A percentile compares a stretch with the other conserved stretches of the same genome.
Evolutionary conservation across 2,113 vertebrate genomes (phyloP).

Genomic region (Grammomys dolichurus): DNA sequence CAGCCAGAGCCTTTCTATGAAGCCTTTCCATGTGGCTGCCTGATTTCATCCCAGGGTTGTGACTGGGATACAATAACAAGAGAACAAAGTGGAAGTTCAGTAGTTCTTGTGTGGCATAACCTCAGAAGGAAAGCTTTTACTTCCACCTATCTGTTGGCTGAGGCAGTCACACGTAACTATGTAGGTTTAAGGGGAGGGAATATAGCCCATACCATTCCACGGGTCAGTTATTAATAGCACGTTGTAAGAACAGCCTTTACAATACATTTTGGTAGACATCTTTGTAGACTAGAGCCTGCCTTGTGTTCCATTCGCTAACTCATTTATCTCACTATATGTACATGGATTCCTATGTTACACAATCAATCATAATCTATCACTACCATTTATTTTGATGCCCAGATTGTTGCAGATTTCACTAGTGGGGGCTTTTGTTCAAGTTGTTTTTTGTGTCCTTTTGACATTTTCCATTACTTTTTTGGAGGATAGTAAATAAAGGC

Average conservation of each 20-base stretch:
- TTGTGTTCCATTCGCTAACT: not conserved
- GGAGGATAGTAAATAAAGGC: constrained; percentile 31
- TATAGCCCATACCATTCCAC: not conserved
- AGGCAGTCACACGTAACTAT: not conserved
- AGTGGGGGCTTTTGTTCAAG: not conserved
- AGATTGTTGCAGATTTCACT: constrained; percentile 30
- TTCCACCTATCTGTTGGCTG: constrained; percentile 3
- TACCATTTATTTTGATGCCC: constrained; percentile 53
- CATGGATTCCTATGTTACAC: constrained; percentile 27
- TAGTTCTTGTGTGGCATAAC: constrained; percentile 12
- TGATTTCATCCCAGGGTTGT: constrained; percentile 37
- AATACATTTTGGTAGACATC: not conserved
- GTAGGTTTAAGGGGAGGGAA: not conserved
- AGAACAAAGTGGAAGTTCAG: not conserved
- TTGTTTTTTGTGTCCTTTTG: not conserved
- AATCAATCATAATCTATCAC: not conserved
- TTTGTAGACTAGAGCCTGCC: constrained; percentile 22
- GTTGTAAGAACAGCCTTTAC: constrained; percentile 22
- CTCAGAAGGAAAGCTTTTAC: constrained; percentile 47
- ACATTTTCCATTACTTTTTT: constrained; percentile 29
- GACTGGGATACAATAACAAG: constrained; percentile 16
- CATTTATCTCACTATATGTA: not conserved
- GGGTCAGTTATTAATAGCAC: constrained; percentile 13
- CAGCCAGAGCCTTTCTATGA: not conserved
- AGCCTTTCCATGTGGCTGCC: not conserved